Base-by-base conservation (phyloP, 2,888 invertebrate genomes). In the Merodon equestris region DNA sequence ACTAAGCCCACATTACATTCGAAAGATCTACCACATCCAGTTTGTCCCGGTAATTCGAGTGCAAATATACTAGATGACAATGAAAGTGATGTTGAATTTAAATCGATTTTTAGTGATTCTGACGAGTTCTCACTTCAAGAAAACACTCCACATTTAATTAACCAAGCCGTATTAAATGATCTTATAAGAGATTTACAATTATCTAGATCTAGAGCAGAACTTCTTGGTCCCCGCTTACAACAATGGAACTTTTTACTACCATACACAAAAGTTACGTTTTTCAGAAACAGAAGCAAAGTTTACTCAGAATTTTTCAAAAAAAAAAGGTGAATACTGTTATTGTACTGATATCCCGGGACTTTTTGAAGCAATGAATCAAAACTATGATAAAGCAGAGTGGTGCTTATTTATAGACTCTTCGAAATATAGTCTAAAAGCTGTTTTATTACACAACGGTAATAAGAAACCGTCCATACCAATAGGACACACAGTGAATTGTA, bases 381-480 rank as follows among this genome's bases (percentile, higher is more conserved):
- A 9, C 13, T 17, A 47, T 44, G 36, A 56, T 15, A 12, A 40
- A 18, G 50, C 82, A 48, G 82, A 83, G n/a, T 82, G 81, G 82
- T 67, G 83, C 50, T 68, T 83, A 17, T 84, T 84, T 48, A 84
- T 83, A 19, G 83, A 84, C 76, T 81, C 81, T 14, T 84, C 82
- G n/a, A 83, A 82, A 50, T 83, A n/a, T n/a, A n/a, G n/a, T n/a
- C n/a, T n/a, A n/a, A n/a, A n/a, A 74, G 76, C 77, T 63, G 82
- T 84, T 42, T 66, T 83, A 19, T 73, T 84, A n/a, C 83, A 83
- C 47, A 83, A 81, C 73, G 77, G 81, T 14, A 47, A 47, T 15
- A 47, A 14, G 13, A 14, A 14, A 12, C 82, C 82, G 19, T 81
- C 82, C 19, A 50, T 83, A 67, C 83, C 84, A 44, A 67, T 81